These are phyloP conservation scores for Camarhynchus parvulus DNA, from an alignment of 2,113 vertebrate species.

Conservation along the genomic window DNA sequence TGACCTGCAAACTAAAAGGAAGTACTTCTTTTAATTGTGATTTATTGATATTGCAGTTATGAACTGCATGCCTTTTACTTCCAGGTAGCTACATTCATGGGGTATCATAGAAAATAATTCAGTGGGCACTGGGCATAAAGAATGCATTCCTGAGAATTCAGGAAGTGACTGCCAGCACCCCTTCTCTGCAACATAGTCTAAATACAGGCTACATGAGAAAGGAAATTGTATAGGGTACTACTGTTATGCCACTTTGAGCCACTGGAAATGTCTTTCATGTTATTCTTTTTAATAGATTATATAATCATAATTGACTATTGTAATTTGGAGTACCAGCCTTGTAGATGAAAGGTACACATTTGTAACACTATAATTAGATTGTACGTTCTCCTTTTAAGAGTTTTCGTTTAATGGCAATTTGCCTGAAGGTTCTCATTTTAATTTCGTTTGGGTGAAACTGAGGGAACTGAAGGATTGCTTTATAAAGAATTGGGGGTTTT, in stretches of 20 bases:
- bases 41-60: neutral
- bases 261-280: constrained; percentile 21
- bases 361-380: constrained; percentile 69
- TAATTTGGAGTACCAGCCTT: constrained; percentile 39
- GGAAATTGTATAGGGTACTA: neutral
- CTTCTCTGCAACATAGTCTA: neutral
- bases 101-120: neutral
- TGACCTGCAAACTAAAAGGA: neutral
- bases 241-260: neutral
- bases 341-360: constrained; percentile 67
- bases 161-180: neutral
- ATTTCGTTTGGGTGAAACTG: constrained; percentile 55
- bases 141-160: neutral
- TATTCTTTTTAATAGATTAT: constrained; percentile 53
- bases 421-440: constrained; percentile 66
- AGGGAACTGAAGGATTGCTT: neutral
- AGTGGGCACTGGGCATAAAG: neutral
- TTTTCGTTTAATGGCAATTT: constrained; percentile 42
- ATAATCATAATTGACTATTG: constrained; percentile 63
- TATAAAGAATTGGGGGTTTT: neutral
- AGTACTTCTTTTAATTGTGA: neutral
- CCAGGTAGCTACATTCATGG: neutral
- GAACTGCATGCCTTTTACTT: neutral
- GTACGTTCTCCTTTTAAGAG: constrained; percentile 54
- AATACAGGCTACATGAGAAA: neutral